Percentiles rank a stretch among this genome's conserved stretches.
These are phyloP conservation scores for Zygaena filipendulae DNA, from an alignment of 2,888 invertebrate species.

Conservation along the genomic window DNA sequence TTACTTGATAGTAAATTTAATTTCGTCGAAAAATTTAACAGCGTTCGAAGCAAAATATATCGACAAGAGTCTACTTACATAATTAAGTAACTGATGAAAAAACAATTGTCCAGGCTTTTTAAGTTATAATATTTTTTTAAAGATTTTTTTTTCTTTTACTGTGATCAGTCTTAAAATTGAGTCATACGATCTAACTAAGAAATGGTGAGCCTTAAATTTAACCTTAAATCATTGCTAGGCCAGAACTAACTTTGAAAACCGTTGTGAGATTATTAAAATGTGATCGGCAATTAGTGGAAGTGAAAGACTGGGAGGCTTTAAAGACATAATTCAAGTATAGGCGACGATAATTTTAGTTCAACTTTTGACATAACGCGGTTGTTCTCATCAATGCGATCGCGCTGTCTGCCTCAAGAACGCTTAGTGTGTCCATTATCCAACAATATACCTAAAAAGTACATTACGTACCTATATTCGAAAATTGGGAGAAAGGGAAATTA, in stretches of 20 bases:
- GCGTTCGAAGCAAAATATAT: constrained; percentile 30
- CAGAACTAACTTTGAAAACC: constrained; percentile 44
- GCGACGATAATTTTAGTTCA: constrained; percentile 33
- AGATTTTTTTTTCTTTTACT: constrained; percentile 43
- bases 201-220: constrained; percentile 56
- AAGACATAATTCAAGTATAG: too few species aligned
- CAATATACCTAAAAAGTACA: constrained; percentile 22
- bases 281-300: too few species aligned
- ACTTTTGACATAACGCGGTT: constrained; percentile 12
- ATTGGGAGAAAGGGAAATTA: constrained; percentile 29
- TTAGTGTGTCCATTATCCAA: constrained; percentile 23
- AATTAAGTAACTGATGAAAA: constrained; percentile 34
- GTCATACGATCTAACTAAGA: constrained; percentile 66
- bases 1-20: too few species aligned
- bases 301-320: too few species aligned
- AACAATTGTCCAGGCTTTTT: constrained; percentile 38
- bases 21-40: too few species aligned
- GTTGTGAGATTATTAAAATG: constrained; percentile 25
- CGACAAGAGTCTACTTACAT: constrained; percentile 26
- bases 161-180: constrained; percentile 71
- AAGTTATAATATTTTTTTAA: constrained; percentile 25
- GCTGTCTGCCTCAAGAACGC: constrained; percentile 24
- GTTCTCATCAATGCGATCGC: constrained; percentile 12
- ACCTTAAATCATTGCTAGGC: constrained; percentile 53
- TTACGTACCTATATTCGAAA: too few species aligned